A percentile compares a stretch with the other conserved stretches of the same genome.
Conservation (phyloP, 2,888 invertebrate genomes). For the Cyclophora albipunctata region DNA sequence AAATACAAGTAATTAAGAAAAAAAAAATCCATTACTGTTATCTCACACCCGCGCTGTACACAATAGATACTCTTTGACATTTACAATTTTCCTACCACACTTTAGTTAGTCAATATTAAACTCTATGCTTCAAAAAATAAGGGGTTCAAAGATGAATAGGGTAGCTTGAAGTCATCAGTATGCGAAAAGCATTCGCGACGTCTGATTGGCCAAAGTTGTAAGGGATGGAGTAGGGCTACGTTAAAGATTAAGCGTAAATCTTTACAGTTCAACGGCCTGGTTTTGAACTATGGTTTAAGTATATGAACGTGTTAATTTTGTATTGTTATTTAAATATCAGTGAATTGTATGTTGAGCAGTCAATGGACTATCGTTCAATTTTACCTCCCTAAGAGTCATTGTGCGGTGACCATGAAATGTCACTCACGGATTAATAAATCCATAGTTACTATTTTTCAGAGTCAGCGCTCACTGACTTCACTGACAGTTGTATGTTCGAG, state of each 20-base stretch:
- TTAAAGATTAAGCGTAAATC: conserved; percentile 57
- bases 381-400: too few relatives aligned
- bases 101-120: conserved; percentile 11
- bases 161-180: conserved; percentile 42
- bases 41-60: not conserved
- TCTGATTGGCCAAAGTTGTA: conserved; percentile 58
- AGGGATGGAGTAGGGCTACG: conserved; percentile 25
- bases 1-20: conserved; percentile 1
- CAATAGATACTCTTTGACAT: conserved; percentile 14
- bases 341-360: too few relatives aligned
- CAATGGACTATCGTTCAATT: too few relatives aligned
- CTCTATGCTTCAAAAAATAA: conserved; percentile 10
- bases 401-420: too few relatives aligned
- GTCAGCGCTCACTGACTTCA: too few relatives aligned
- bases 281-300: conserved; percentile 38
- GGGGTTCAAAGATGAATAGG: conserved; percentile 6
- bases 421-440: too few relatives aligned
- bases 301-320: too few relatives aligned
- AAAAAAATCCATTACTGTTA: not conserved
- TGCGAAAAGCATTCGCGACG: conserved; percentile 41
- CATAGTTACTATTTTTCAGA: too few relatives aligned
- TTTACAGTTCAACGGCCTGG: conserved; percentile 48
- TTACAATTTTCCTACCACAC: not conserved
- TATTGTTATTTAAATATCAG: too few relatives aligned
- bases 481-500: too few relatives aligned